Evolutionary conservation across 35 echinoderm and acorn worm genomes (phyloP), one percentile per base, ranked within the genome.

Genomic region (Apostichopus parvimensis): DNA sequence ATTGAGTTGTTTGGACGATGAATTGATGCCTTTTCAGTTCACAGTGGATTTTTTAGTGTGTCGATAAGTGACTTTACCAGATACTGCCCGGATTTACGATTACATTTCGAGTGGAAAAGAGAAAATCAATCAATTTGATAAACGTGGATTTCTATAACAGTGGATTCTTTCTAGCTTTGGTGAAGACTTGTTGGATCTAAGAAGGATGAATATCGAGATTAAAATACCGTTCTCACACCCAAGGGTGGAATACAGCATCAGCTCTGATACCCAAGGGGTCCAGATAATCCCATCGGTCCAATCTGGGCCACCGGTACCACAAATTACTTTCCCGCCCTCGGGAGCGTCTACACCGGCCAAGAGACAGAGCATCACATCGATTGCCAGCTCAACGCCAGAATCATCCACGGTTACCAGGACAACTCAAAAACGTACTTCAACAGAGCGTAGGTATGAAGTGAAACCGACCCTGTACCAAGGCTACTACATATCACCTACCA

Each of bases 171-270:
- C 58, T 61, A 18, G 71, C n/a, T 75, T 18, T 75, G 6, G 6
- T 73, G 64, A 18, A 75, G 14, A 75, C 71, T 75, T 75, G 71
- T 75, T 13, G n/a, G 71, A 75, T 75, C 71, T 6, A 75, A 72
- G 8, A 72, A 91, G 23, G 17, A 95, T 95, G 94, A 95, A 95
- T 80, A 95, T 95, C 73, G 94, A 95, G 79, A 95, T 95, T 21
- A 92, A 89, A 77, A 95, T 95, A 56, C 94, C 94, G 25, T 86
- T 95, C 13, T 24, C 82, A 17, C 82, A 92, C 20, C 94, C 94
- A 9, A 83, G 84, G n/a, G 94, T 94, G 68, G 94, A 95, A 57
- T 95, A 95, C 77, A 95, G 94, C 64, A 87, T 95, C 17, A 91
- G 90, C 55, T 59, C 77, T 15, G 94, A 88, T 71, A 78, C 52